These are phyloP conservation scores for Umimayanthus chanpuru DNA, from an alignment of 92 coral and sea anemone species.

Conservation along the genomic window DNA sequence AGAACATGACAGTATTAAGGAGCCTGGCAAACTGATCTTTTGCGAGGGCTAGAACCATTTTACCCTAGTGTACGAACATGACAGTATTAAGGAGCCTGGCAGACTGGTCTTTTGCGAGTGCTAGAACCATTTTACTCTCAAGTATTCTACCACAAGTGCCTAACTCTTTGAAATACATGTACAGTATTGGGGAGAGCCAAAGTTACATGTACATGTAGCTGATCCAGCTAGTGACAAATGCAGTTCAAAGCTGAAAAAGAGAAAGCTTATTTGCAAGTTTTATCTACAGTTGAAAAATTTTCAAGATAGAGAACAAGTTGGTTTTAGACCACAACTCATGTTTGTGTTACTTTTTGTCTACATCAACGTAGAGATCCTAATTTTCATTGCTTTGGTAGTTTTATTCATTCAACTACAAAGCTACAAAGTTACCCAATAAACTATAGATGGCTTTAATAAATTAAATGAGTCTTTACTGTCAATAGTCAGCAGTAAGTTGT, in stretches of 20 bases:
- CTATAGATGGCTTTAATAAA: background rate
- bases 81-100: slow-evolving; percentile 67
- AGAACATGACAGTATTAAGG: slow-evolving; percentile 25
- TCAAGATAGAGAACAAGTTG: too few species aligned
- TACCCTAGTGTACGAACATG: background rate
- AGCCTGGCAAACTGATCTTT: slow-evolving; percentile 97
- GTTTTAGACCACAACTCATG: too few species aligned
- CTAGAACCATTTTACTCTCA: slow-evolving; percentile 96
- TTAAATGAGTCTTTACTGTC: too few species aligned
- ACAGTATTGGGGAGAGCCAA: background rate
- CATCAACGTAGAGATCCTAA: too few species aligned
- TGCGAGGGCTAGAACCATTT: slow-evolving; percentile 96
- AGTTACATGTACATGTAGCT: background rate
- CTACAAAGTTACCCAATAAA: background rate
- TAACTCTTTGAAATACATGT: background rate
- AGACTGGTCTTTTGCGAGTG: slow-evolving; percentile 96
- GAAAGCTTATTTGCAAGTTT: too few species aligned
- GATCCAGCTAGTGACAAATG: background rate
- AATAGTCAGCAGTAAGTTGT: too few species aligned
- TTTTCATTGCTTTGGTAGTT: too few species aligned
- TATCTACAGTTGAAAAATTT: too few species aligned
- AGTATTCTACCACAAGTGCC: background rate
- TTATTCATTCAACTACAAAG: background rate
- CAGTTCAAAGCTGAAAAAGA: background rate
- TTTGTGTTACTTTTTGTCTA: too few species aligned